Evolutionary conservation across 2,113 vertebrate species (phyloP).

Genomic region (Tragelaphus strepsiceros): DNA sequence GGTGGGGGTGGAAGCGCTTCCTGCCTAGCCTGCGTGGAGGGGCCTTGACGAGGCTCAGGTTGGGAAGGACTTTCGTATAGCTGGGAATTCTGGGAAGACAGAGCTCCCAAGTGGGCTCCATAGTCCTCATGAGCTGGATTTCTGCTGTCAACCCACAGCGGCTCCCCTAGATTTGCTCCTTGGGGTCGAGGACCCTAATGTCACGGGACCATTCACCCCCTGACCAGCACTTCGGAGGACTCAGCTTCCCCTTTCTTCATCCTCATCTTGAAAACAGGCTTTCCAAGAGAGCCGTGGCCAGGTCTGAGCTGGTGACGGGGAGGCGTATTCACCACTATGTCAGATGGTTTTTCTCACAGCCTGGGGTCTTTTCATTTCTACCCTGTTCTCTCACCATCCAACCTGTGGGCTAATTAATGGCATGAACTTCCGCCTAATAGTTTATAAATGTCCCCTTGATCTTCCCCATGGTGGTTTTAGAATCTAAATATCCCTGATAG

Average conservation of each 20-base stretch:
- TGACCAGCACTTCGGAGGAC: not conserved
- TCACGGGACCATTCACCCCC: not conserved
- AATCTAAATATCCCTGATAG: not conserved
- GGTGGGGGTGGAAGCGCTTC: not conserved
- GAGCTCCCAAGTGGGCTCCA: not conserved
- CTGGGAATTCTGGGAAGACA: not conserved
- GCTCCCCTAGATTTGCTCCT: not conserved
- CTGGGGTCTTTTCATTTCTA: not conserved
- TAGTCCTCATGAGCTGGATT: not conserved
- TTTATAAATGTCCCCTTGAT: not conserved
- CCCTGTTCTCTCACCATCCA: not conserved
- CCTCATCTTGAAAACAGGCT: not conserved
- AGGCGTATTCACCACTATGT: fast-evolving
- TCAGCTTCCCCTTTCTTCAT: not conserved
- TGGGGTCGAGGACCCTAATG: not conserved
- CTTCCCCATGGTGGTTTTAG: not conserved
- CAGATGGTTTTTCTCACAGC: not conserved
- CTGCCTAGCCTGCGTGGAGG: not conserved
- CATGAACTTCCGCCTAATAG: not conserved
- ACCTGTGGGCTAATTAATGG: not conserved
- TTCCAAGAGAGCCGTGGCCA: not conserved
- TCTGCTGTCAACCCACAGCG: not conserved
- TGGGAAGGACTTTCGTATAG: not conserved
- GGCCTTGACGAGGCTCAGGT: not conserved
- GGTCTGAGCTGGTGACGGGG: not conserved